These are phyloP conservation scores for Paradisaea rubra DNA, from an alignment of 2,113 vertebrate species.

Conservation along the genomic window DNA sequence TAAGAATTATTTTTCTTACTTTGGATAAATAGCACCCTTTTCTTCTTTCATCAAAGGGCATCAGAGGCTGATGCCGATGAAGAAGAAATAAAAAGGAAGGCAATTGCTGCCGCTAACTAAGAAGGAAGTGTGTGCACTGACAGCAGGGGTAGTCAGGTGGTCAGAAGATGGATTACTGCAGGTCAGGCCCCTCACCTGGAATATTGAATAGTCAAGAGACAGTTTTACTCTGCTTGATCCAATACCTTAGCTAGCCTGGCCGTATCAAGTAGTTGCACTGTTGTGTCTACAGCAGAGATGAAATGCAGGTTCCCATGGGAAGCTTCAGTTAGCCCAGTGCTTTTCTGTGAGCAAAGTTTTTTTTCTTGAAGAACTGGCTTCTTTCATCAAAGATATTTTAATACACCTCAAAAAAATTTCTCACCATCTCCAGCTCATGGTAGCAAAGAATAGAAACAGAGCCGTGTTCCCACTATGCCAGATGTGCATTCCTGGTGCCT, in stretches of 20 bases:
- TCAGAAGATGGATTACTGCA: neutral
- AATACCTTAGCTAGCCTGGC: neutral
- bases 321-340: neutral
- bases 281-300: neutral
- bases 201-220: neutral
- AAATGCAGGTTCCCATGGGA: neutral
- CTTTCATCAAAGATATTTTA: neutral
- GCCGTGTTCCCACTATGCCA: neutral
- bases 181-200: neutral
- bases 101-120: neutral
- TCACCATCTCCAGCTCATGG: neutral
- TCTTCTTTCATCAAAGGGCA: neutral
- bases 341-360: neutral
- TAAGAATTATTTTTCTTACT: neutral
- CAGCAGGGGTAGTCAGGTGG: neutral
- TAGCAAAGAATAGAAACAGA: neutral
- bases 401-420: neutral
- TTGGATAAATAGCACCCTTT: neutral
- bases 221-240: neutral
- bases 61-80: neutral
- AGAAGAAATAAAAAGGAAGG: neutral
- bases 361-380: neutral
- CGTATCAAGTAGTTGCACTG: neutral
- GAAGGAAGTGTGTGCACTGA: neutral
- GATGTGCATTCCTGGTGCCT: neutral